Conservation (phyloP, 2,797 vertebrate species). For the Champsocephalus esox region DNA sequence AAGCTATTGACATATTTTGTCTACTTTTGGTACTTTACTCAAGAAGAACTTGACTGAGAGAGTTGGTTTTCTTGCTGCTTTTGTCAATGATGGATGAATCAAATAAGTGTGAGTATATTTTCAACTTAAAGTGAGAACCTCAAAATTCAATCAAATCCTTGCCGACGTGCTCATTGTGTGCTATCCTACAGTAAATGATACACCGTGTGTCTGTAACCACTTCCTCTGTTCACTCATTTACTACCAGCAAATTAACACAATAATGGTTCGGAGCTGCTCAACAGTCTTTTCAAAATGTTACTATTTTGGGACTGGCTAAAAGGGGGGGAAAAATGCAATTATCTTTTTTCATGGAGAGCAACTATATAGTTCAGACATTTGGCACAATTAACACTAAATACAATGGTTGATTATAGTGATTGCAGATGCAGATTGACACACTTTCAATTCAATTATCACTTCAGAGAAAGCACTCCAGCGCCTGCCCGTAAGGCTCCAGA, state of each 20-base stretch:
- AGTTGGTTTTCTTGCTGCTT: not conserved
- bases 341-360: no score
- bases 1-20: no score
- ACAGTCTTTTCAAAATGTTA: not conserved
- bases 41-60: no score
- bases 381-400: not conserved
- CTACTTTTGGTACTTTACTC: no score
- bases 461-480: not conserved
- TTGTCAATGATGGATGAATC: not conserved
- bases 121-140: not conserved
- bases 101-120: no score
- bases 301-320: no score
- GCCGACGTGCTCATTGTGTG: no score
- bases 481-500: not conserved
- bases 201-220: no score
- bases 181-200: no score
- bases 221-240: not conserved
- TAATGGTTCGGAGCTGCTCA: not conserved
- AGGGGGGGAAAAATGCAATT: no score
- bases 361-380: no score
- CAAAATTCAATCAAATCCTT: not conserved
- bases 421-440: no score
- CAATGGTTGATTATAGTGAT: not conserved
- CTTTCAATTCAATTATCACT: not conserved
- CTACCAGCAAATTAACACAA: not conserved